Evolutionary conservation across 1,140 invertebrate genomes (phyloP).

Genomic region (Bactericera cockerelli): DNA sequence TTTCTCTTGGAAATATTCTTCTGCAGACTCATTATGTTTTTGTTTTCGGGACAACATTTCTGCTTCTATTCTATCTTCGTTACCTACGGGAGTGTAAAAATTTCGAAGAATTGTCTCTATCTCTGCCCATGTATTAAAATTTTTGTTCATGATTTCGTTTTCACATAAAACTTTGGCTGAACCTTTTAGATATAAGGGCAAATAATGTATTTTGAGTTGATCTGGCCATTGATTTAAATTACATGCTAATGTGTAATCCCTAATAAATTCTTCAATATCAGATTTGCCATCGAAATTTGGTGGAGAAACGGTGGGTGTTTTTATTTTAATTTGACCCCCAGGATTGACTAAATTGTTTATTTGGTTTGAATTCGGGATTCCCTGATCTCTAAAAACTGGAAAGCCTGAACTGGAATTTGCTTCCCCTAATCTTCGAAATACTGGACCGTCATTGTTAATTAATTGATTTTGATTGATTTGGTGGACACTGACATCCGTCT

Average conservation of each 20-base stretch:
- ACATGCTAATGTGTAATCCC: neutral
- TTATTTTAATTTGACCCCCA: neutral
- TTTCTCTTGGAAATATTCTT: neutral
- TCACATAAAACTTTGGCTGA: neutral
- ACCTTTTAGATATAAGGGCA: neutral
- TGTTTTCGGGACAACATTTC: neutral
- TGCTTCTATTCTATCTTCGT: neutral
- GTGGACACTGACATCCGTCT: too few species aligned
- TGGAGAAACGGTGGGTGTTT: neutral
- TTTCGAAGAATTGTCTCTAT: neutral
- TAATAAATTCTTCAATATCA: neutral
- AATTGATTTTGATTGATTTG: too few species aligned
- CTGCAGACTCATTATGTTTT: neutral
- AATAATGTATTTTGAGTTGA: neutral
- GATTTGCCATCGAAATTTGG: neutral
- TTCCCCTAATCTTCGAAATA: too few species aligned
- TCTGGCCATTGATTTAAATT: neutral
- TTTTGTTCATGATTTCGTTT: neutral
- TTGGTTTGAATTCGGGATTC: too few species aligned
- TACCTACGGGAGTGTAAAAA: neutral
- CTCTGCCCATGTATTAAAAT: neutral
- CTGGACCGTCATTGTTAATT: too few species aligned
- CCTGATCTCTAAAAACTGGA: too few species aligned
- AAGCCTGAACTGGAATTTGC: too few species aligned
- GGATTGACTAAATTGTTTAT: too few species aligned